A percentile compares a stretch with the other conserved stretches of the same genome.
Evolutionary conservation across 1,140 invertebrate genomes (phyloP).

Genomic region (Drosophila teissieri): DNA sequence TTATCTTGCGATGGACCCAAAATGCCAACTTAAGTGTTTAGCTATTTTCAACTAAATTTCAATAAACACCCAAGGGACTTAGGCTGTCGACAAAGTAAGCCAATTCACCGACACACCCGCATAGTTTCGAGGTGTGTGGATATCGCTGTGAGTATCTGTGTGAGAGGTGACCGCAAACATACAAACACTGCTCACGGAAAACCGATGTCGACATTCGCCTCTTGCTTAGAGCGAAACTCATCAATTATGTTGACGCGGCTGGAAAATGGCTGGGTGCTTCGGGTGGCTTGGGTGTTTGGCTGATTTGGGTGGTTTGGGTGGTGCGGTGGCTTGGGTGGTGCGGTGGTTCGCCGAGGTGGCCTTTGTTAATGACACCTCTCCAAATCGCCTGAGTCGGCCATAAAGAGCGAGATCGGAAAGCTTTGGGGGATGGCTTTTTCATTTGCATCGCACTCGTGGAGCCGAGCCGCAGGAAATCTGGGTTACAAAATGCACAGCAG

Average conservation of each 20-base stretch:
- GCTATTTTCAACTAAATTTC: conserved; percentile 77
- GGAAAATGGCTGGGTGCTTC: conserved; percentile 30
- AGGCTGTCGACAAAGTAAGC: conserved; percentile 79
- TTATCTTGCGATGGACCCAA: conserved; percentile 30
- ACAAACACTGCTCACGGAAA: conserved; percentile 52
- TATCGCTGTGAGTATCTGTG: conserved; percentile 24
- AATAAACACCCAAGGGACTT: conserved; percentile 76
- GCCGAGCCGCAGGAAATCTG: conserved; percentile 1
- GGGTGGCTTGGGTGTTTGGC: neutral
- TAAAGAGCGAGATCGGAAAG: neutral
- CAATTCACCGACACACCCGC: conserved; percentile 61
- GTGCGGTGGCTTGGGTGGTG: neutral
- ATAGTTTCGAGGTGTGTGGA: conserved; percentile 14
- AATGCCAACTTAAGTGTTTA: conserved; percentile 74
- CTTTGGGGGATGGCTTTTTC: conserved; percentile 7
- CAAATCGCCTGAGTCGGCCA: conserved; percentile 11
- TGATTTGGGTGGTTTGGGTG: conserved; percentile 1
- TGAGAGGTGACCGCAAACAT: conserved; percentile 53
- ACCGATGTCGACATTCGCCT: conserved; percentile 44
- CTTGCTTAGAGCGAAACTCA: conserved; percentile 71
- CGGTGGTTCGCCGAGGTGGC: conserved; percentile 25
- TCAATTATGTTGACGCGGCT: conserved; percentile 78
- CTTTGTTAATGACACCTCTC: conserved; percentile 64
- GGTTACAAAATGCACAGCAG: conserved; percentile 6
- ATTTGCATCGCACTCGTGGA: conserved; percentile 23